Conservation (phyloP, 2,888 invertebrate genomes). For the Erpobdella octoculata region DNA sequence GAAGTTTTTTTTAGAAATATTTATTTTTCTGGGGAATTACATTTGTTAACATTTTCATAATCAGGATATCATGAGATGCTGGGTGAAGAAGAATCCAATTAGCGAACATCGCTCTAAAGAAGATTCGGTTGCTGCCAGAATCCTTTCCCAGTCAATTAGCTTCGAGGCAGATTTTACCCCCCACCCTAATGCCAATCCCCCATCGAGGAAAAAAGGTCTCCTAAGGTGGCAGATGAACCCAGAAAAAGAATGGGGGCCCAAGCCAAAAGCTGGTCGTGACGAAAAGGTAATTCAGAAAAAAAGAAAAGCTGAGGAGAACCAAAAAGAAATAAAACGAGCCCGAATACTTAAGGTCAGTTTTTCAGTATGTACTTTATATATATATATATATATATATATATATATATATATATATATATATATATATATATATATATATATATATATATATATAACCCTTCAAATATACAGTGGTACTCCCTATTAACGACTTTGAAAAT, state of each 20-base stretch:
- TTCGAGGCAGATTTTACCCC: slow-evolving; percentile 42
- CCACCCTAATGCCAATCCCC: slow-evolving; percentile 70
- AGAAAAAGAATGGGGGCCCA: slow-evolving; percentile 81
- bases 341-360: not conserved
- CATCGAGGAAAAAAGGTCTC: slow-evolving; percentile 65
- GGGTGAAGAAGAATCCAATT: slow-evolving; percentile 57
- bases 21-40: not conserved
- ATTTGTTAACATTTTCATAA: not conserved
- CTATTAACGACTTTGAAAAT: too few species aligned
- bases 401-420: too few species aligned
- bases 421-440: not conserved
- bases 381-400: too few species aligned
- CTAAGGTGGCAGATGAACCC: slow-evolving; percentile 71
- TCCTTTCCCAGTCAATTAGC: slow-evolving; percentile 44
- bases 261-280: slow-evolving; percentile 47
- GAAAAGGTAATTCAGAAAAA: slow-evolving; percentile 16
- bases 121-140: slow-evolving; percentile 42
- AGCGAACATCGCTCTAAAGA: slow-evolving; percentile 40
- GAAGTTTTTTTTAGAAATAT: not conserved
- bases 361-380: not conserved
- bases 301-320: slow-evolving; percentile 21
- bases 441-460: too few species aligned
- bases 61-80: slow-evolving; percentile 60
- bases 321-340: not conserved
- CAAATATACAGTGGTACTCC: too few species aligned